Percentiles rank a stretch among this genome's conserved stretches.
These are phyloP conservation scores for Drosophila algonquin DNA, from an alignment of 2,888 invertebrate species.

Conservation along the genomic window DNA sequence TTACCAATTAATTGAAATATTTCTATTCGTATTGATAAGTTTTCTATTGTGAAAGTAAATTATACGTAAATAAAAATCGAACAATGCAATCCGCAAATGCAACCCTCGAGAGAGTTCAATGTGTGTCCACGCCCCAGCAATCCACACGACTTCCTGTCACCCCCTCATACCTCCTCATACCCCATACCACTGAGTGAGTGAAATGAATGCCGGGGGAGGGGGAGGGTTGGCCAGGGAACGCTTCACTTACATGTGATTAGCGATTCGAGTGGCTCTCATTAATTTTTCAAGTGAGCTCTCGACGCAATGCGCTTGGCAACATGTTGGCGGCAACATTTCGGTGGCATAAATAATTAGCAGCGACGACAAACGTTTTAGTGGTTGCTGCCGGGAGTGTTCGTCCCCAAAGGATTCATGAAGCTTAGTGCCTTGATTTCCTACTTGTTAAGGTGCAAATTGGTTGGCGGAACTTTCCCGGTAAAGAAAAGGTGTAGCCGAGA, in stretches of 20 bases:
- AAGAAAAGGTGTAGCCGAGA: too few relatives aligned
- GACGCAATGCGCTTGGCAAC: constrained; percentile 44
- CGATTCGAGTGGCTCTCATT: constrained; percentile 72
- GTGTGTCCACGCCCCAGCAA: constrained; percentile 44
- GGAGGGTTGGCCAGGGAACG: constrained; percentile 41
- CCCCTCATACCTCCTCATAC: neutral
- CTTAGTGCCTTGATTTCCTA: too few relatives aligned
- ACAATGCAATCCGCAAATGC: constrained; percentile 52
- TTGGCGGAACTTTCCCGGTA: too few relatives aligned
- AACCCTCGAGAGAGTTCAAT: constrained; percentile 50
- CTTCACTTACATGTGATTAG: constrained; percentile 74
- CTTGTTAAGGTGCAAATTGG: too few relatives aligned
- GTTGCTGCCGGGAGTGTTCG: too few relatives aligned
- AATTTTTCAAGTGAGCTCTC: constrained; percentile 68
- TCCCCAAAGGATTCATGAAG: too few relatives aligned
- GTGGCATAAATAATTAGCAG: constrained; percentile 32
- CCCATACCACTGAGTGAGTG: neutral
- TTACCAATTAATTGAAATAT: constrained; percentile 42
- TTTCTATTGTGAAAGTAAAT: constrained; percentile 53
- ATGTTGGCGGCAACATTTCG: constrained; percentile 47
- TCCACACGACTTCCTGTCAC: constrained; percentile 36
- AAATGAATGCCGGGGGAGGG: constrained; percentile 38
- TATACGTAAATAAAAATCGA: constrained; percentile 51
- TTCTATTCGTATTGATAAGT: constrained; percentile 49
- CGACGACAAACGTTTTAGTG: neutral